phyloP scores from a whole-genome alignment of 2,113 vertebrate genomes.

The Emydocephalus ijimae region DNA sequence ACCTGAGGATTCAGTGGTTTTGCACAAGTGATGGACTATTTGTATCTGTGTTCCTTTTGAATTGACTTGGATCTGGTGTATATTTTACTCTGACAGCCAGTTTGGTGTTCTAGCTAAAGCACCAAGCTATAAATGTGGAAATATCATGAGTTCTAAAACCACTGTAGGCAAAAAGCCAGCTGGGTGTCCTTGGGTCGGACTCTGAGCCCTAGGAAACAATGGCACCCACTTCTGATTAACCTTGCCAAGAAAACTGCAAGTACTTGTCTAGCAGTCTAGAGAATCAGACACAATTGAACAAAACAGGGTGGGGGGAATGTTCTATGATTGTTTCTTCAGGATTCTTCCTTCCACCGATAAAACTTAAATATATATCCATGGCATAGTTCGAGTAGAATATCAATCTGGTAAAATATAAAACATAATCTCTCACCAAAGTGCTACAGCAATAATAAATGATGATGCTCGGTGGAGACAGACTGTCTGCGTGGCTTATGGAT shows the following conservation, averaged over 20 bases:
- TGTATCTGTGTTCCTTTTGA: neutral
- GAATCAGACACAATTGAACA: neutral
- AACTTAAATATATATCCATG: neutral
- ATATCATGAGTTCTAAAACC: neutral
- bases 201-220: neutral
- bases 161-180: neutral
- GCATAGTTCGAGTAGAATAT: neutral
- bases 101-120: neutral
- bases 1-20: neutral
- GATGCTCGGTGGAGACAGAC: neutral
- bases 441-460: neutral
- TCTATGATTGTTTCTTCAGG: neutral
- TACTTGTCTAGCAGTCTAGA: neutral
- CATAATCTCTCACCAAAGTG: neutral
- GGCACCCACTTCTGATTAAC: neutral
- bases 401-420: neutral
- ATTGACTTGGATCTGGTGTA: neutral
- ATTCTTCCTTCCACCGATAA: neutral
- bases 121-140: neutral
- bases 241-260: neutral
- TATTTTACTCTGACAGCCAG: neutral
- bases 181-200: neutral
- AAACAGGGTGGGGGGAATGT: neutral
- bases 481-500: neutral
- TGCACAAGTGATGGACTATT: no score